phyloP scores from a whole-genome alignment of 2,797 vertebrate genomes.

The Mormyrops boulengeri region DNA sequence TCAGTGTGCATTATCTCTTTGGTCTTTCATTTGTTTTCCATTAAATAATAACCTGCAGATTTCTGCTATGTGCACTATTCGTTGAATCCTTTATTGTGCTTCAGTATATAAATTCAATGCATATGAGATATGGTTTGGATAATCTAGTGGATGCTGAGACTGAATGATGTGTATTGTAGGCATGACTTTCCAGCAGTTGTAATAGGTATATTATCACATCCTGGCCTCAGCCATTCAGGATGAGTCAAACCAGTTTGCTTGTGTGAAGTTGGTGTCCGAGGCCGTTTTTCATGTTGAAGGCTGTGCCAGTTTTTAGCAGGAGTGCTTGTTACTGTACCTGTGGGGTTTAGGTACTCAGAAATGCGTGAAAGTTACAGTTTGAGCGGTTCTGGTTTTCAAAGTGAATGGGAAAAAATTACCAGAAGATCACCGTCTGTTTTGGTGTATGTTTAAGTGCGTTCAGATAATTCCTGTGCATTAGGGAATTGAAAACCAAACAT shows the following conservation, averaged over 20 bases:
- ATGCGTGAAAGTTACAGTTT: not conserved
- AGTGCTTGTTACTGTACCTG: not conserved
- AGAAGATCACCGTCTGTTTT: not conserved
- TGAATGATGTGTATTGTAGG: not conserved
- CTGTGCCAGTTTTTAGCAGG: not conserved
- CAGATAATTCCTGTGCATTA: not conserved
- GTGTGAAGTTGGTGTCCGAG: not conserved
- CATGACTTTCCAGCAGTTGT: not conserved
- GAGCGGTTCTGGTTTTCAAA: not conserved
- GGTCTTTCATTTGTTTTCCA: not conserved
- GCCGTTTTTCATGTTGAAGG: not conserved
- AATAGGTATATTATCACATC: not conserved
- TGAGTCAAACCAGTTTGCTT: not conserved
- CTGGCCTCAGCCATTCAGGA: not conserved
- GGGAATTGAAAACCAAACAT: not conserved
- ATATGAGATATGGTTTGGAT: not conserved
- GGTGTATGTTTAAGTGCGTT: not conserved
- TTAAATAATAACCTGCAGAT: not conserved
- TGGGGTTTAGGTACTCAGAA: not conserved
- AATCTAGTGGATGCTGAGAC: not conserved
- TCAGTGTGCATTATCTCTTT: not conserved
- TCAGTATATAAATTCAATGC: not conserved
- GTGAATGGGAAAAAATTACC: not conserved
- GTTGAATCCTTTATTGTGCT: not conserved
- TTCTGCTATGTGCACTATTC: not conserved